Conservation (phyloP, 2,113 vertebrate genomes). For the Mungos mungo region DNA sequence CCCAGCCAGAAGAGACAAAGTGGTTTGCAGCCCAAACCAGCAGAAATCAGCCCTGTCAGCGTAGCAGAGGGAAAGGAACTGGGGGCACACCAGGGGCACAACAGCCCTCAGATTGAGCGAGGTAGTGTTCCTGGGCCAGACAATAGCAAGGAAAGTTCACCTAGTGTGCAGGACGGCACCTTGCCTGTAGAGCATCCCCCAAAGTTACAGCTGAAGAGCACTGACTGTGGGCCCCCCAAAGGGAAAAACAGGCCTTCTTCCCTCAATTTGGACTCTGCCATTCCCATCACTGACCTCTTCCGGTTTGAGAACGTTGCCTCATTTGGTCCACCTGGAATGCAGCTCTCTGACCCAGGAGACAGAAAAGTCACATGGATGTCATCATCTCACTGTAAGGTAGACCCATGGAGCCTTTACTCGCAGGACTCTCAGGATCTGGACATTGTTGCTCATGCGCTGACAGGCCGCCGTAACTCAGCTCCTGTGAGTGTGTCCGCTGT, state of each 20-base stretch:
- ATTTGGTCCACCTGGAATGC: slow-evolving; percentile 71
- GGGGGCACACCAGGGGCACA: slow-evolving; percentile 53
- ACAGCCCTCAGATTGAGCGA: slow-evolving; percentile 48
- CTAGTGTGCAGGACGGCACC: background rate
- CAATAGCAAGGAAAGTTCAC: background rate
- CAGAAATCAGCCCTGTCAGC: slow-evolving; percentile 21
- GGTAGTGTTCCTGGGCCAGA: background rate
- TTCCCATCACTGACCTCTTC: slow-evolving; percentile 81
- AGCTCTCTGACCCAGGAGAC: slow-evolving; percentile 80
- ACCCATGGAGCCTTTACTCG: slow-evolving; percentile 74
- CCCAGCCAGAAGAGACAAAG: slow-evolving; percentile 54
- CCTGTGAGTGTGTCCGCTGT: slow-evolving; percentile 95
- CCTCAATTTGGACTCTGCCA: slow-evolving; percentile 85
- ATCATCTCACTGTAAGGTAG: slow-evolving; percentile 58
- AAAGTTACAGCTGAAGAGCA: slow-evolving; percentile 62
- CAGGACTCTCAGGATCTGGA: slow-evolving; percentile 80
- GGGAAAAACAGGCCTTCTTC: slow-evolving; percentile 86
- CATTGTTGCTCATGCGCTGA: slow-evolving; percentile 82
- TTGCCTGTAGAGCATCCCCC: background rate
- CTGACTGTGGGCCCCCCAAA: slow-evolving; percentile 74
- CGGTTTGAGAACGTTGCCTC: slow-evolving; percentile 81
- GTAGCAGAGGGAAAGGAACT: slow-evolving; percentile 44
- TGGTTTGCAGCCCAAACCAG: slow-evolving; percentile 31
- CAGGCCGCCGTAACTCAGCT: slow-evolving; percentile 93
- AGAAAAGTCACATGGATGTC: slow-evolving; percentile 68